Evolutionary conservation across 2,797 vertebrate genomes (phyloP).

Genomic region (Caiman crocodilus): DNA sequence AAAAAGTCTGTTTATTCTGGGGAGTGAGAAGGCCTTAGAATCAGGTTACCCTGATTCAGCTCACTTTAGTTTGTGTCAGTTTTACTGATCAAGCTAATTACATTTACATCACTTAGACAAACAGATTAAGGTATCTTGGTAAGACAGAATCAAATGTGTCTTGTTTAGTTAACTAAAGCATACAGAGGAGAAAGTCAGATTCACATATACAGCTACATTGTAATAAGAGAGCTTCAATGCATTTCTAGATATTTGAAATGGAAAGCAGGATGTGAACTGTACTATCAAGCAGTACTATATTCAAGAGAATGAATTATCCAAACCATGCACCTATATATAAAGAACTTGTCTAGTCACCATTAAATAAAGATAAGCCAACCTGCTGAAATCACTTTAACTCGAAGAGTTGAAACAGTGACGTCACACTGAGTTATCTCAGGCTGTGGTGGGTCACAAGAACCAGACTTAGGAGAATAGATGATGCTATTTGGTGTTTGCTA

Average conservation of each 20-base stretch:
- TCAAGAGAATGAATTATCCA: not conserved
- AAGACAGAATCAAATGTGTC: not conserved
- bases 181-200: not conserved
- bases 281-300: not conserved
- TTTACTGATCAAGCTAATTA: not conserved
- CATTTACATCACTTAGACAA: slow-evolving; percentile 23
- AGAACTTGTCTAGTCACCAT: not conserved
- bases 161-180: not conserved
- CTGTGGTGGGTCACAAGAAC: fast-evolving
- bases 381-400: not conserved
- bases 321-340: not conserved
- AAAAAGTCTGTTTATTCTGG: not conserved
- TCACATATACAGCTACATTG: not conserved
- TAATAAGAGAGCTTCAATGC: not conserved
- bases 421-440: fast-evolving
- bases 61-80: not conserved
- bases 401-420: not conserved
- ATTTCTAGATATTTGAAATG: not conserved
- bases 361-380: not conserved
- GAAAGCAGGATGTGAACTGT: not conserved
- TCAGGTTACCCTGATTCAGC: not conserved
- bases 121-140: not conserved
- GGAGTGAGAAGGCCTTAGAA: not conserved
- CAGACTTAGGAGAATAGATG: not conserved
- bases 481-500: not conserved